Evolutionary conservation across 2,797 vertebrate species (phyloP).

Genomic region (Pygocentrus nattereri): DNA sequence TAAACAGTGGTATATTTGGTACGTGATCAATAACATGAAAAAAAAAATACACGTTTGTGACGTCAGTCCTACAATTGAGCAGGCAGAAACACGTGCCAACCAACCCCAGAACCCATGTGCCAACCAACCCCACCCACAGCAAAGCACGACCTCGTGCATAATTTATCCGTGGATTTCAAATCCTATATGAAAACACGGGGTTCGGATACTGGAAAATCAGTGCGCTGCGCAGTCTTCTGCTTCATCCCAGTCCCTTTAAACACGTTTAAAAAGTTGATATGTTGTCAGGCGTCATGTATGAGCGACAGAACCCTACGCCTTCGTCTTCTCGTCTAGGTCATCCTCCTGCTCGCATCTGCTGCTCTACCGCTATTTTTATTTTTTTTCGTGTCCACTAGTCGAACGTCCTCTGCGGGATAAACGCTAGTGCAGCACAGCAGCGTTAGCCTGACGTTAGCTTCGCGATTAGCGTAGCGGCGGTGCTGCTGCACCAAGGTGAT

Average conservation of each 20-base stretch:
- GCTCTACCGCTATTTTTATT: background rate
- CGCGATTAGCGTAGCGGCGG: slow-evolving; percentile 25
- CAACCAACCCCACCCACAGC: no score
- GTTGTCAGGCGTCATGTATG: background rate
- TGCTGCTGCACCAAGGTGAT: slow-evolving; percentile 30
- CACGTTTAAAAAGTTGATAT: background rate
- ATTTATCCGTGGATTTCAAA: no score
- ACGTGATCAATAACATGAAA: no score
- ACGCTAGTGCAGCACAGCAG: background rate
- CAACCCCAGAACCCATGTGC: no score
- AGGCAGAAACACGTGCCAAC: no score
- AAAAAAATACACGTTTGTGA: no score
- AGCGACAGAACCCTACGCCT: background rate
- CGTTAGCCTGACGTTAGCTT: slow-evolving; percentile 17
- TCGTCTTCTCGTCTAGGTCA: no score
- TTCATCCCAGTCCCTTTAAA: background rate
- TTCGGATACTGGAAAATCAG: no score
- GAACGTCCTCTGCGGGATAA: background rate
- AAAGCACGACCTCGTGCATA: no score
- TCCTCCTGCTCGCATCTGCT: background rate
- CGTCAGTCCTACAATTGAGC: no score
- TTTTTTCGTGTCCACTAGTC: background rate
- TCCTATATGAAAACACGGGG: no score
- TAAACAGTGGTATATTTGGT: no score
- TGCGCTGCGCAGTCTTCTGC: background rate